Base-by-base conservation (phyloP, 2,113 vertebrate genomes). In the Gallinago jamesoni region DNA sequence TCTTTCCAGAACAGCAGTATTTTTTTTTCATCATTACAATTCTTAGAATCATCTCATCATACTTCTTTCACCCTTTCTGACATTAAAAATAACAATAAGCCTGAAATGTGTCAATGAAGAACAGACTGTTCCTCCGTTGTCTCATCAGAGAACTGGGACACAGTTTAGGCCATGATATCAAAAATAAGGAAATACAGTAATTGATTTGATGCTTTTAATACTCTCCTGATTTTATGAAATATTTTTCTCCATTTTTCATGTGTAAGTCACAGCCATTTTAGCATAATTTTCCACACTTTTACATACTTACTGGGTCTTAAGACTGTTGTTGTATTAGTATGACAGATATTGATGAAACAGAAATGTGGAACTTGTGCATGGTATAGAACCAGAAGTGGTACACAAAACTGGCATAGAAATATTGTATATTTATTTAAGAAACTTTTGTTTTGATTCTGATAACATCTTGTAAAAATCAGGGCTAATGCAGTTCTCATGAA, bases 391-490 rank as follows among this genome's bases (percentile, higher is more conserved):
- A 48, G 53, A 53, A 86, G 20, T 31, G n/a, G 8, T n/a, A 84
- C 8, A 33, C 6, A 89, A 55, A 90, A 64, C 5, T 67, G n/a
- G 39, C 14, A 57, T 8, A 45, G 37, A 84, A 3, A 37, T 39
- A n/a, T 2, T 47, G 6, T 68, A 25, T n/a, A 20, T 69, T 76
- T 92, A 48, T 75, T 52, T 56, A 78, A 60, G 45, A 7, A 66
- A 41, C 23, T 84, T 78, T 91, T 94, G 24, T 73, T 96, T 86
- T 73, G 52, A 76, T 93, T 76, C 19, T 68, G 73, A 47, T 91
- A 87, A 45, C 53, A 73, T 50, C 81, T 96, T 83, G 45, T 91
- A 90, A 80, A 93, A 94, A 89, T 76, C 81, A 79, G 37, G 39
- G 53, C 67, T 72, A 93, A 88, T 48, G 59, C 8, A 69, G 52